These are phyloP conservation scores for Brachionus manjavacas DNA, from an alignment of 1,140 invertebrate species.

Conservation along the genomic window DNA sequence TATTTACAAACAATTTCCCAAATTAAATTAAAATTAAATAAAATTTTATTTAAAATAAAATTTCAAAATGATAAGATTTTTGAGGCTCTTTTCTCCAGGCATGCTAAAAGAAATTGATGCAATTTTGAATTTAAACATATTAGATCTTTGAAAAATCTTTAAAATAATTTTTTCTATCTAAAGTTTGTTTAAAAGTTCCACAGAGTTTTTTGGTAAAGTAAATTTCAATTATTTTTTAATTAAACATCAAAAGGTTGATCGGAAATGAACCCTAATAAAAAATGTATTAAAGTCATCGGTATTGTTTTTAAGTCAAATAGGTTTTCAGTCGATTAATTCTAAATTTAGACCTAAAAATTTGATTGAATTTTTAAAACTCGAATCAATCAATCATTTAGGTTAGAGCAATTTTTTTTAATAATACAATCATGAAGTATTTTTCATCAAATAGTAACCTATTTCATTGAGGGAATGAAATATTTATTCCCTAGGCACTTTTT, in stretches of 20 bases:
- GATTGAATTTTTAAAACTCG: not conserved
- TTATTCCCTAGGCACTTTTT: not conserved
- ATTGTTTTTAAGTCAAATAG: not conserved
- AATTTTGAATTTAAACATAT: no score
- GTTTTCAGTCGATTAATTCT: not conserved
- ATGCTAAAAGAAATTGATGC: not conserved
- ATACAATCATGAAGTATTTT: not conserved
- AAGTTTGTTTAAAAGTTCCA: not conserved
- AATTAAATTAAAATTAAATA: not conserved
- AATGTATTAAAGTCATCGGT: not conserved
- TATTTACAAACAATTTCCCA: not conserved
- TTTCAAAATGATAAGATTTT: no score
- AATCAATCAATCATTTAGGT: not conserved
- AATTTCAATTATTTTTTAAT: no score
- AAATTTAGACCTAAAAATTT: not conserved
- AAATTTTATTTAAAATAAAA: no score
- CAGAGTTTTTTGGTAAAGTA: not conserved
- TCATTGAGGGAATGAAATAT: not conserved
- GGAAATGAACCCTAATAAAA: not conserved
- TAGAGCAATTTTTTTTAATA: not conserved
- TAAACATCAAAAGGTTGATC: not conserved
- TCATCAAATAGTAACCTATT: not conserved
- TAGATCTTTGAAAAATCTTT: not conserved
- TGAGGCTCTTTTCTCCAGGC: no score
- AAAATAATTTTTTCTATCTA: no score